Evolutionary conservation across 2,113 vertebrate species (phyloP).

Genomic region (Oceanites oceanicus): DNA sequence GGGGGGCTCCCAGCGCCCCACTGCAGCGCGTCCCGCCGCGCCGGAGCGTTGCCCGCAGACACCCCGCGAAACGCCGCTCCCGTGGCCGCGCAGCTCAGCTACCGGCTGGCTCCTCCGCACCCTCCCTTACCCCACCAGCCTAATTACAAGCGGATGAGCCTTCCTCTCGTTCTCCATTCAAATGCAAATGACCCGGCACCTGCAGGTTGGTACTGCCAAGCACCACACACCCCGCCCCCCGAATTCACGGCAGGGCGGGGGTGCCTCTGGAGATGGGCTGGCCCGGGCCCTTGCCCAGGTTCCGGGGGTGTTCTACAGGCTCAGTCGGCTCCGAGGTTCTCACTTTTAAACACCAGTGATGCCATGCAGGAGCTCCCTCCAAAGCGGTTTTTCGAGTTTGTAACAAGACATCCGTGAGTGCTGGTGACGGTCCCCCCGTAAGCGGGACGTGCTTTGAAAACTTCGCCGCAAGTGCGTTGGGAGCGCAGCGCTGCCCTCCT

Average conservation of each 20-base stretch:
- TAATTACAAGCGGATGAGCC: accelerated
- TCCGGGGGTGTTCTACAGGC: background rate
- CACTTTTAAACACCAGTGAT: background rate
- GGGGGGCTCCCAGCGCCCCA: accelerated
- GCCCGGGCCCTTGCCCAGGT: background rate
- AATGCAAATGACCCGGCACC: background rate
- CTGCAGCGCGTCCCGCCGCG: background rate
- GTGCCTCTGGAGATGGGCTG: accelerated
- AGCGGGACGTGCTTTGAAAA: background rate
- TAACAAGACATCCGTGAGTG: accelerated
- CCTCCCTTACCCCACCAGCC: background rate
- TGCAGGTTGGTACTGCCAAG: background rate
- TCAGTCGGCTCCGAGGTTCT: background rate
- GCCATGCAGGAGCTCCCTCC: background rate
- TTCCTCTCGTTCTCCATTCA: background rate
- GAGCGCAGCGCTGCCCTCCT: accelerated
- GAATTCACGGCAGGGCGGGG: background rate
- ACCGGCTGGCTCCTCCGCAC: accelerated
- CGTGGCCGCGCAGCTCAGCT: background rate
- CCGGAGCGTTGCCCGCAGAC: background rate
- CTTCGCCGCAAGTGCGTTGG: accelerated
- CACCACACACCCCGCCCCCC: accelerated
- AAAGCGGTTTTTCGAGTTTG: background rate
- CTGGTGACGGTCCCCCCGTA: accelerated
- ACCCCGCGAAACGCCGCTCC: background rate